Evolutionary conservation across 1,140 invertebrate genomes (phyloP), one percentile per base, ranked within the genome.

Genomic region (Branchinecta lindahli): DNA sequence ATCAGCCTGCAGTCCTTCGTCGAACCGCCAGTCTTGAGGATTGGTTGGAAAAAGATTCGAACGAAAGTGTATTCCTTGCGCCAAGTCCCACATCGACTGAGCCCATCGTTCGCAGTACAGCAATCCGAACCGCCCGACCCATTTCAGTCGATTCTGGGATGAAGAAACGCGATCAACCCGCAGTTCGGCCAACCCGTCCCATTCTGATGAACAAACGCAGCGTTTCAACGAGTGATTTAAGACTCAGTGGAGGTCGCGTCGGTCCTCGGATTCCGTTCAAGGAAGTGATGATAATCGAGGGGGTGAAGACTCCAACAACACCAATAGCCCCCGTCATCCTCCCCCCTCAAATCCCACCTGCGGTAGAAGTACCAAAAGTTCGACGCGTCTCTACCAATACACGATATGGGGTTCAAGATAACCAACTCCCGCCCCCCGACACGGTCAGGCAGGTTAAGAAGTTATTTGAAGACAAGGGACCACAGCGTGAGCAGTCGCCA

Each of bases 1-100:
- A 33, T 33, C 52, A 61, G 6, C 12, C 12, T 12, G 18, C 12
- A 15, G 81, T 73, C 68, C 82, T 93, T 68, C 80, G 90, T 18
- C 83, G 90, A 68, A 89, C 90, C 8, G 86, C 90, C 15, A 91
- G 88, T 72, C 81, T 95, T 66, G 91, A 94, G 78, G 88, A 94
- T 75, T 78, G 90, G 15, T 77, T 93, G 15, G 89, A 92, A 72
- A 74, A 75, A 66, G 85, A 88, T 15, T 72, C 68, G 12, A 44
- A 45, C 45, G 6, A 44, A 33, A 33, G 33, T 5, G 33, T 33
- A 33, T 61, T 61, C 18, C 18, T 61, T 15, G 18, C 12, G 12
- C 52, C 52, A 61, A 61, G 52, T 61, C 52, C 52, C 6, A 61
- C 52, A 4, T 12, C 52, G 4, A 61, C 52, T 12, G 52, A 61